phyloP scores from a whole-genome alignment of 2,113 vertebrate species.

The Paralichthys olivaceus region DNA sequence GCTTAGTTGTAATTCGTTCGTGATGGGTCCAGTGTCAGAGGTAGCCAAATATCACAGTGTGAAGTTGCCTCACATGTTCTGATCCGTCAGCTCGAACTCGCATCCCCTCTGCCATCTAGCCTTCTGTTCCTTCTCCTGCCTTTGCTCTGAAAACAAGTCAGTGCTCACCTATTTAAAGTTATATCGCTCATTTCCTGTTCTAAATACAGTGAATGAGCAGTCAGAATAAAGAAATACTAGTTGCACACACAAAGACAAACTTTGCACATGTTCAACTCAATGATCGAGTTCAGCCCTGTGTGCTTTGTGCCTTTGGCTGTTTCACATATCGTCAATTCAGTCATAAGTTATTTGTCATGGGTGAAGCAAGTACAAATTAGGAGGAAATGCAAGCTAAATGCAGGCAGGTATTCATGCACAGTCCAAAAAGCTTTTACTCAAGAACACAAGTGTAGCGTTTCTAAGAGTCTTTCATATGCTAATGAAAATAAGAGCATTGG shows the following conservation, averaged over 20 bases:
- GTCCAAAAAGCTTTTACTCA: neutral
- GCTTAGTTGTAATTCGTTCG: constrained; percentile 1
- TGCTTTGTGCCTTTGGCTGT: neutral
- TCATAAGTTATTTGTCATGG: neutral
- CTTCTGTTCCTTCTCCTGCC: neutral
- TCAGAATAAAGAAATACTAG: neutral
- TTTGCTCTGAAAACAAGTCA: neutral
- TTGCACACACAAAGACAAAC: no score
- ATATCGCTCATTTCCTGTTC: no score
- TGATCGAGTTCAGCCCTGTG: neutral
- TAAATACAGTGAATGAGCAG: no score
- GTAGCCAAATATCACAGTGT: constrained; percentile 36
- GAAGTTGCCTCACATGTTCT: constrained; percentile 25
- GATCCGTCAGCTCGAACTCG: constrained; percentile 18
- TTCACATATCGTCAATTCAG: neutral
- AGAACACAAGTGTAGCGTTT: no score
- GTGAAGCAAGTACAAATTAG: neutral
- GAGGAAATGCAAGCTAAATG: no score
- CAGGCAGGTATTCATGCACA: neutral
- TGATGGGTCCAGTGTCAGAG: constrained; percentile 32
- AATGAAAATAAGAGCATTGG: no score
- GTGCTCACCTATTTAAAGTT: no score
- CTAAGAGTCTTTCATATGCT: no score
- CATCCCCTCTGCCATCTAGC: neutral
- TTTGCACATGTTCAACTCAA: neutral